Conservation (phyloP, 2,888 invertebrate genomes). For the Onchidella celtica region DNA sequence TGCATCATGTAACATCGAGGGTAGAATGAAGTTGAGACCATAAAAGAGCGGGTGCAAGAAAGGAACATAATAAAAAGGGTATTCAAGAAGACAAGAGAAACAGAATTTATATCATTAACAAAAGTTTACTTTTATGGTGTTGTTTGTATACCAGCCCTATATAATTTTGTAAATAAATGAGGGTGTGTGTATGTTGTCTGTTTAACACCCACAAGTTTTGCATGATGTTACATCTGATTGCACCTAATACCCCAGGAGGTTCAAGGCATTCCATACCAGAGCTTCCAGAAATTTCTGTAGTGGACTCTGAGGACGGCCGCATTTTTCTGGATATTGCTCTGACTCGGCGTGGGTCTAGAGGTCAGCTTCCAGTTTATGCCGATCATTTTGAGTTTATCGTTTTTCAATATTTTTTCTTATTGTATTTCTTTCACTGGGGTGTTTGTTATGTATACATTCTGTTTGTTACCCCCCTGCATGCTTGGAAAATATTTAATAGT, state of each 20-base stretch:
- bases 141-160: no score
- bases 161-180: no score
- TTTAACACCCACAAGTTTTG: no score
- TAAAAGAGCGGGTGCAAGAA: no score
- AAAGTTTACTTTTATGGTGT: no score
- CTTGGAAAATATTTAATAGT: neutral
- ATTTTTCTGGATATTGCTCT: constrained; percentile 34
- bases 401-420: neutral
- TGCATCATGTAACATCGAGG: no score
- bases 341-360: constrained; percentile 42
- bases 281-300: constrained; percentile 45
- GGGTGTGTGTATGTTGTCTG: no score
- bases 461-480: constrained; percentile 5
- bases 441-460: neutral
- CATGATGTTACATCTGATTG: no score
- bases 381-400: constrained; percentile 9
- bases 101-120: no score
- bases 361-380: constrained; percentile 19
- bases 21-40: no score
- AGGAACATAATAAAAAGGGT: no score
- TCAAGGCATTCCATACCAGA: constrained; percentile 45
- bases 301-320: constrained; percentile 44
- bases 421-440: neutral
- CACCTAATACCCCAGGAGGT: constrained; percentile 35
- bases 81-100: no score